Conservation (phyloP, 2,113 vertebrate species). For the Lethenteron camtschaticum region DNA sequence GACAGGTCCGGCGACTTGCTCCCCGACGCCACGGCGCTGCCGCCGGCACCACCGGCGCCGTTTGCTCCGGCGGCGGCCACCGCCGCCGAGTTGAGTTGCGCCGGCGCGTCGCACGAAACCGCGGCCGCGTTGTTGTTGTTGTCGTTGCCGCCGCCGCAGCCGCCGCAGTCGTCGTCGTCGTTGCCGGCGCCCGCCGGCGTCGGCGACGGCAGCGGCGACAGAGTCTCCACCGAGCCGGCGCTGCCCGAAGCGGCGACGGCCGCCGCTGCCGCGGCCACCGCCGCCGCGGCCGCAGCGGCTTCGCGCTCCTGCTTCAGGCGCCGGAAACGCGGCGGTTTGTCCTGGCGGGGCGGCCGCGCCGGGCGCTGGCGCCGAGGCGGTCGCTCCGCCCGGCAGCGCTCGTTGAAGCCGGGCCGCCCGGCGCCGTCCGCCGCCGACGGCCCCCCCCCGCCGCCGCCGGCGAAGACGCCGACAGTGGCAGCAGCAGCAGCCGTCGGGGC, state of each 20-base stretch:
- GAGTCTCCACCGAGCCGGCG: conserved; percentile 23
- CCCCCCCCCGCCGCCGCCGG: too few species aligned
- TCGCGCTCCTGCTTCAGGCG: conserved; percentile 57
- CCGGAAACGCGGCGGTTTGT: conserved; percentile 70
- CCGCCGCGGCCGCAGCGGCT: conserved; percentile 37
- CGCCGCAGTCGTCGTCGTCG: neutral
- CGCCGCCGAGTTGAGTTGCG: conserved; percentile 14
- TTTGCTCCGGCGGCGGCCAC: conserved; percentile 11
- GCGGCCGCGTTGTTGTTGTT: conserved; percentile 9
- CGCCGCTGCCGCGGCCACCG: conserved; percentile 25
- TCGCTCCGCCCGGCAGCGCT: conserved; percentile 21
- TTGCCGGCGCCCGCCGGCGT: neutral
- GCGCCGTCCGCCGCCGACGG: too few species aligned
- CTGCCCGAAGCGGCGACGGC: conserved; percentile 28
- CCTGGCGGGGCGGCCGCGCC: conserved; percentile 59
- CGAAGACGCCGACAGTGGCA: too few species aligned
- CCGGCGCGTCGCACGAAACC: conserved; percentile 21
- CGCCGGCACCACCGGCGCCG: conserved; percentile 13
- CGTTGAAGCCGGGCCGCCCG: neutral
- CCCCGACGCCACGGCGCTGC: conserved; percentile 19
- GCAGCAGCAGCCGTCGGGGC: too few species aligned
- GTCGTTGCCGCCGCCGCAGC: too few species aligned
- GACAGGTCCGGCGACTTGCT: conserved; percentile 67
- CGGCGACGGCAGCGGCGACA: neutral
- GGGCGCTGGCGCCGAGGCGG: conserved; percentile 44